Conservation (phyloP, 1,140 invertebrate genomes). For the Octopus sinensis region DNA sequence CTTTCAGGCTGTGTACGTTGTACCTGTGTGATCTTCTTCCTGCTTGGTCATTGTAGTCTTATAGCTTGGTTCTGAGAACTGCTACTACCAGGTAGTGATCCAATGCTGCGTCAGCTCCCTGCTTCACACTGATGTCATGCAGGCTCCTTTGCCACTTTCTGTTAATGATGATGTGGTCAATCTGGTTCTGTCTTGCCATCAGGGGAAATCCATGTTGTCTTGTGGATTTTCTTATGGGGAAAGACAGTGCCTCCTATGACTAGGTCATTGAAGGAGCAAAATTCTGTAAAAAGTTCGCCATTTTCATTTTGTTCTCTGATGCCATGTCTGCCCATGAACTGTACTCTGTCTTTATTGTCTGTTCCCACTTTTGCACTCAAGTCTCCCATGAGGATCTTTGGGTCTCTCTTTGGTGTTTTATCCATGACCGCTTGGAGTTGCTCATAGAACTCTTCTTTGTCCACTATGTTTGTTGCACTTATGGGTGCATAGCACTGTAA, state of each 20-base stretch:
- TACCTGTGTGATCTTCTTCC: too few relatives aligned
- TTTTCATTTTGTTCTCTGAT: conserved; percentile 28
- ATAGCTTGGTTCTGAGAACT: neutral
- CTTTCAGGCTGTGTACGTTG: too few relatives aligned
- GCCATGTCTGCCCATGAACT: conserved; percentile 25
- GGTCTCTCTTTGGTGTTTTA: conserved; percentile 22
- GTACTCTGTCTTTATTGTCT: conserved; percentile 22
- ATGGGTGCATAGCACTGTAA: conserved; percentile 29
- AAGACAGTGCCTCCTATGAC: conserved; percentile 17
- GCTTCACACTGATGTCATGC: neutral
- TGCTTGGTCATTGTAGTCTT: too few relatives aligned
- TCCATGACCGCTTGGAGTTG: conserved; percentile 24
- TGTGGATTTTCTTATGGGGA: conserved; percentile 34
- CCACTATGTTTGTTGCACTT: conserved; percentile 9
- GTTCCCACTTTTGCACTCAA: conserved; percentile 31
- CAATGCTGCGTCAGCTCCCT: neutral
- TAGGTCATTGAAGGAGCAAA: neutral
- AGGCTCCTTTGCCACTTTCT: conserved; percentile 16
- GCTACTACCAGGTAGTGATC: neutral
- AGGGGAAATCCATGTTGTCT: conserved; percentile 30
- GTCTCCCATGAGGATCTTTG: conserved; percentile 28
- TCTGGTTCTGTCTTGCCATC: conserved; percentile 26
- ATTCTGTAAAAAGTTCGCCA: conserved; percentile 20
- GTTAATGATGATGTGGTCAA: conserved; percentile 22
- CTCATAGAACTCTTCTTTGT: neutral